phyloP scores from a whole-genome alignment of 1,140 invertebrate species.

The Orchesella cincta region DNA sequence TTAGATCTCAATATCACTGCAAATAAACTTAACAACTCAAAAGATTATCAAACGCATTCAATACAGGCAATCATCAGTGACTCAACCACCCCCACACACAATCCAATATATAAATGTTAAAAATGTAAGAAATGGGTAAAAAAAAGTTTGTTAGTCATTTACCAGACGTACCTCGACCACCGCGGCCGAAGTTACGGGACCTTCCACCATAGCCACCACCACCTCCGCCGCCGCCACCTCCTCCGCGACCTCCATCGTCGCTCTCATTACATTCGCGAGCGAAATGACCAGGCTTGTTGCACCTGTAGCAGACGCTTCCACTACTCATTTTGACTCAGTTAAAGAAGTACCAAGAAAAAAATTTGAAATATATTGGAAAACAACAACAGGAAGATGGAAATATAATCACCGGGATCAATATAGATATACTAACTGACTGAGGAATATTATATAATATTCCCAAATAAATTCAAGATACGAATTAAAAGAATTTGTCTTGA shows the following conservation, averaged over 20 bases:
- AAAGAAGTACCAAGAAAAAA: too few species aligned
- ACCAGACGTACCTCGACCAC: conserved; percentile 43
- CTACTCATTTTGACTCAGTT: conserved; percentile 23
- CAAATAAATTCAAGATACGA: background rate
- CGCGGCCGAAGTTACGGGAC: conserved; percentile 45
- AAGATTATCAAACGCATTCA: background rate
- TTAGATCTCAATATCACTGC: background rate
- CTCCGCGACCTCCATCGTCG: conserved; percentile 26
- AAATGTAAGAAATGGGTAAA: too few species aligned
- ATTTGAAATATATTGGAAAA: too few species aligned
- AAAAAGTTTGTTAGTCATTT: too few species aligned
- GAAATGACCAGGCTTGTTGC: conserved; percentile 72
- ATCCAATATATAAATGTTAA: too few species aligned
- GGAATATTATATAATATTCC: too few species aligned
- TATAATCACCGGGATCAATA: background rate
- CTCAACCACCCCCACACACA: conserved; percentile 19
- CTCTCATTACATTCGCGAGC: conserved; percentile 51
- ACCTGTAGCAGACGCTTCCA: conserved; percentile 76
- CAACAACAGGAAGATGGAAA: too few species aligned
- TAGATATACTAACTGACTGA: too few species aligned
- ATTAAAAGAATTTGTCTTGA: background rate
- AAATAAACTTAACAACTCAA: background rate
- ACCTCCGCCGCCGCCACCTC: conserved; percentile 3
- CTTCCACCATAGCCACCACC: conserved; percentile 41
- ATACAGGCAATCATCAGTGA: too few species aligned